These are phyloP conservation scores for Nibea albiflora DNA, from an alignment of 2,113 vertebrate genomes.

Conservation along the genomic window DNA sequence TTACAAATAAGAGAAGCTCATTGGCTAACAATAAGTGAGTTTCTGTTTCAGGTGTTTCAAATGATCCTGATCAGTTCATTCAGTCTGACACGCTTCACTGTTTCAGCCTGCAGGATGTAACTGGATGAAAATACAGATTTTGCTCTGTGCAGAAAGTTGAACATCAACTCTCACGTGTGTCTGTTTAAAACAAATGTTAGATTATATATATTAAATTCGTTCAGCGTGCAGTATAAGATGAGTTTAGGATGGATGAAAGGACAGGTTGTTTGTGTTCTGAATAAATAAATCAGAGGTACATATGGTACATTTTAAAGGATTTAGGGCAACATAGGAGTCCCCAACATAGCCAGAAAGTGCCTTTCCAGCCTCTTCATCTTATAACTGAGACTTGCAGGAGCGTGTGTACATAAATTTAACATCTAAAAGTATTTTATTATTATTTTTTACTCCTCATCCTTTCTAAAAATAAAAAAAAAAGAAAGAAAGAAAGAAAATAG, in stretches of 20 bases:
- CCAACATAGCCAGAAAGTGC: background rate
- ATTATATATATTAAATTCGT: background rate
- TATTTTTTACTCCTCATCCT: background rate
- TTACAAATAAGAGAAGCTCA: background rate
- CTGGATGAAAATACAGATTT: background rate
- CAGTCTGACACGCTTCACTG: background rate
- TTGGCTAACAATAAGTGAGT: background rate
- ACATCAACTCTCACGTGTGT: background rate
- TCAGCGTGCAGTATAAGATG: too few species aligned
- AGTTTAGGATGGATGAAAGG: background rate
- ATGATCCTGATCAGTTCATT: background rate
- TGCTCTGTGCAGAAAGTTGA: background rate
- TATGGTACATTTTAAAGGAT: too few species aligned
- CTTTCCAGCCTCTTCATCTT: background rate
- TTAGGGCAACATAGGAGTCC: background rate
- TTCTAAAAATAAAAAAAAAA: too few species aligned
- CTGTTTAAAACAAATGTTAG: background rate
- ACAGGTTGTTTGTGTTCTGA: constrained; percentile 1
- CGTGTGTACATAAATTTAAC: background rate
- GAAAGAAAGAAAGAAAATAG: background rate
- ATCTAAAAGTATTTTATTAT: background rate
- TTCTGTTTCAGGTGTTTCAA: background rate
- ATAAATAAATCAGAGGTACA: too few species aligned
- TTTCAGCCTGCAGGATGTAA: constrained; percentile 9
- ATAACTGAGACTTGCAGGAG: background rate